A percentile compares a stretch with the other conserved stretches of the same genome.
Conservation (phyloP, 1,140 invertebrate species). For the Hetaerina americana region DNA sequence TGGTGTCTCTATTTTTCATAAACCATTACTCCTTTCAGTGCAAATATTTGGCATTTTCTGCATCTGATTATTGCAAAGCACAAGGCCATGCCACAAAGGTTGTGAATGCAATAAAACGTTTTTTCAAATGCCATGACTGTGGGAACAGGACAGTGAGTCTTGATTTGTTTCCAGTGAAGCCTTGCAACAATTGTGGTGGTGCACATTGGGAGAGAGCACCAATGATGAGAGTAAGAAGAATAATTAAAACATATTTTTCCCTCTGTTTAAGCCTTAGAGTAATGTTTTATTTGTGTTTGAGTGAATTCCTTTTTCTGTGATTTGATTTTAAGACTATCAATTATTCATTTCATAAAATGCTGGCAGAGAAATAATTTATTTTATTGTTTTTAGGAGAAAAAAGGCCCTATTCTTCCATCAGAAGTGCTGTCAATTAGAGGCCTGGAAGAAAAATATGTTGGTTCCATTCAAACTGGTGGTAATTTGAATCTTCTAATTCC, state of each 20-base stretch:
- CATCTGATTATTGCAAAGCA: slow-evolving; percentile 68
- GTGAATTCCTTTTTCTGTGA: no score
- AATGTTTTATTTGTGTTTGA: no score
- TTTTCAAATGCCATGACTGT: slow-evolving; percentile 82
- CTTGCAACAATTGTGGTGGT: slow-evolving; percentile 63
- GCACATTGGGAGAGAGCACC: slow-evolving; percentile 60
- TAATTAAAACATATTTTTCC: slow-evolving; percentile 15
- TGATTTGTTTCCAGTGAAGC: slow-evolving; percentile 56
- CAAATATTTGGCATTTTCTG: slow-evolving; percentile 76
- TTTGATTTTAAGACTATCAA: no score
- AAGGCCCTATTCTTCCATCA: background rate
- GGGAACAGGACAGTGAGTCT: slow-evolving; percentile 65
- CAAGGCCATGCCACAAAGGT: slow-evolving; percentile 65
- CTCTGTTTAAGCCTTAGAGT: background rate
- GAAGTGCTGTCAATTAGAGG: background rate
- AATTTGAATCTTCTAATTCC: background rate
- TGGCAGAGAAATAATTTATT: no score
- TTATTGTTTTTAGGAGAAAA: background rate
- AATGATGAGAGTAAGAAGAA: slow-evolving; percentile 64
- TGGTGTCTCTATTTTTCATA: no score
- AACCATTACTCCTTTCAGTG: slow-evolving; percentile 37
- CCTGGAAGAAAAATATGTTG: background rate
- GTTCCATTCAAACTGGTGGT: background rate
- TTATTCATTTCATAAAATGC: no score
- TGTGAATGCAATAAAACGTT: slow-evolving; percentile 67